Percentiles rank a stretch among this genome's conserved stretches.
These are phyloP conservation scores for Kryptolebias marmoratus DNA, from an alignment of 2,113 vertebrate genomes.

Conservation along the genomic window DNA sequence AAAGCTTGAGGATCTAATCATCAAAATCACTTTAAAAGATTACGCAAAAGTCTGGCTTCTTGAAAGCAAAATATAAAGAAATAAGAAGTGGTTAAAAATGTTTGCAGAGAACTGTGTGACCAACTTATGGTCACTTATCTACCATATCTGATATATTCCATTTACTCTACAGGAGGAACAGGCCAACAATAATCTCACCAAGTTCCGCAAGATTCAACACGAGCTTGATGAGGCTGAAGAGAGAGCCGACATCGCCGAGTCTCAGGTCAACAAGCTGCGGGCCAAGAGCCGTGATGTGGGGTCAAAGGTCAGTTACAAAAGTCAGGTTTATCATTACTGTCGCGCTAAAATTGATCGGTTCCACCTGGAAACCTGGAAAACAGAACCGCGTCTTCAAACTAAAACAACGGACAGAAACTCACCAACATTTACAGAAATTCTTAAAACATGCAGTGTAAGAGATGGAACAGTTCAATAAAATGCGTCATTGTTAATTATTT, in stretches of 20 bases:
- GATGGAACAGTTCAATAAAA: neutral
- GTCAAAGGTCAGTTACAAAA: slow-evolving; percentile 66
- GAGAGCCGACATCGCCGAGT: slow-evolving; percentile 78
- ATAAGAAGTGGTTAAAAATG: too few species aligned
- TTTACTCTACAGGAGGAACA: slow-evolving; percentile 73
- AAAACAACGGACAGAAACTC: neutral
- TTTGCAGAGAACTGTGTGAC: neutral
- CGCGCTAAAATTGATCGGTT: too few species aligned
- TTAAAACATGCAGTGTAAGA: neutral
- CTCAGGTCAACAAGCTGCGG: slow-evolving; percentile 81
- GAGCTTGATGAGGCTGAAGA: slow-evolving; percentile 80
- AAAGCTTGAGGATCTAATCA: too few species aligned
- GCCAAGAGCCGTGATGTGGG: slow-evolving; percentile 76
- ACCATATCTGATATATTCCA: neutral
- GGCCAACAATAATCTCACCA: slow-evolving; percentile 73
- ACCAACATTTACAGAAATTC: too few species aligned
- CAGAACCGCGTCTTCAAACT: too few species aligned
- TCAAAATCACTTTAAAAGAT: too few species aligned
- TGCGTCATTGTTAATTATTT: neutral
- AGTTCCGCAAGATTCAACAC: slow-evolving; percentile 75
- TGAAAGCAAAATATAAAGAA: too few species aligned
- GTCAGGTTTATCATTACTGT: neutral
- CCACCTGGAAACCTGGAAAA: too few species aligned
- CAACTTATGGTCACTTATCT: neutral
- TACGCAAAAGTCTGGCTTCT: too few species aligned